A percentile compares a stretch with the other conserved stretches of the same genome.
phyloP scores from a whole-genome alignment of 30 jellyfish, hydroid and myxozoan genomes.

The Aurelia aurita complex sp. Pacific region DNA sequence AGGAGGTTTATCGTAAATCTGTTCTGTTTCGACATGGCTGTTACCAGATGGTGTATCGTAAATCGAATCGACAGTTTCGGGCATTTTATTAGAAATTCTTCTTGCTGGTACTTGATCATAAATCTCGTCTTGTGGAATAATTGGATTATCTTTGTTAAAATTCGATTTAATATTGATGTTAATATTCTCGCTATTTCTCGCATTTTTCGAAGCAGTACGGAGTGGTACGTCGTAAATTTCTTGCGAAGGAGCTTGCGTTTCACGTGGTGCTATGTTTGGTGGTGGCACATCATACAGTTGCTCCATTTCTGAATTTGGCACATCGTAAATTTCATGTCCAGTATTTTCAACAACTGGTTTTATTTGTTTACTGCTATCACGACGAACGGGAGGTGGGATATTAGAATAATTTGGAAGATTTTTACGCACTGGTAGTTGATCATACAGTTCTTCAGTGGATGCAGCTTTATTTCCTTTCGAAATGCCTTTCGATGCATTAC shows the following conservation, averaged over 20 bases:
- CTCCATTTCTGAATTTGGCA: background rate
- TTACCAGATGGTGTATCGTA: constrained; percentile 59
- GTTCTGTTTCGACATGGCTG: background rate
- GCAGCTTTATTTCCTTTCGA: background rate
- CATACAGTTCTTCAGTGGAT: background rate
- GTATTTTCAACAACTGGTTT: constrained; percentile 1
- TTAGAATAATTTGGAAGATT: background rate
- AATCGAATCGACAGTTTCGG: constrained; percentile 7
- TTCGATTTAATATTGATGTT: too few relatives aligned
- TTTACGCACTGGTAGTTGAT: background rate
- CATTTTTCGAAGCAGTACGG: background rate
- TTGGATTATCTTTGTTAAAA: too few relatives aligned
- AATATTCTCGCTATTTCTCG: too few relatives aligned
- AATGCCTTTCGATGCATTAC: too few relatives aligned
- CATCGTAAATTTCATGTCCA: constrained; percentile 6
- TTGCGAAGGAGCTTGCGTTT: background rate
- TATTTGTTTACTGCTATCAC: background rate
- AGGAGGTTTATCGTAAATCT: too few relatives aligned
- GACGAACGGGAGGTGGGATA: background rate
- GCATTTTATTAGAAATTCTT: background rate
- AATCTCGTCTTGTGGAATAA: too few relatives aligned
- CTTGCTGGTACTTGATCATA: too few relatives aligned
- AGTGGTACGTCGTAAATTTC: background rate
- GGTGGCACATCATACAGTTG: background rate
- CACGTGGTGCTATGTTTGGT: background rate